phyloP scores from a whole-genome alignment of 2,113 vertebrate species.

The Drymodes brunneopygia region DNA sequence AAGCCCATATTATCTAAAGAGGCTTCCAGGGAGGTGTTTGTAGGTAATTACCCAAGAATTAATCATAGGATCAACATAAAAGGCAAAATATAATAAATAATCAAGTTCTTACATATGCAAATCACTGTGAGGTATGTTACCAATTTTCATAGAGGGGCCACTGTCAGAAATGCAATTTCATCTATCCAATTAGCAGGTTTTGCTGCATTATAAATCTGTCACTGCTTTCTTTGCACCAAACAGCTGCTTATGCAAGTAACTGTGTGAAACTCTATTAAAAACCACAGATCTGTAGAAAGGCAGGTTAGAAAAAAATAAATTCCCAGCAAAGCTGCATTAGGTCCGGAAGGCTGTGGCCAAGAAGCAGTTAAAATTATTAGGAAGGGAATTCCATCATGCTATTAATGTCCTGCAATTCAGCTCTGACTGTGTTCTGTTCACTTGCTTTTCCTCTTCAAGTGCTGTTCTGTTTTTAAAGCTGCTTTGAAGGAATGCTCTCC shows the following conservation, averaged over 20 bases:
- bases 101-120: conserved; percentile 23
- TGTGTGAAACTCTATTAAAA: conserved; percentile 69
- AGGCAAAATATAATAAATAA: conserved; percentile 27
- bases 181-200: conserved; percentile 71
- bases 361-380: conserved; percentile 58
- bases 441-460: conserved; percentile 64
- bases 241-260: conserved; percentile 65
- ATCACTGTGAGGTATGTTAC: conserved; percentile 63
- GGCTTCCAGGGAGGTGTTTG: conserved; percentile 43
- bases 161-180: conserved; percentile 70
- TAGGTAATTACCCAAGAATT: conserved; percentile 55
- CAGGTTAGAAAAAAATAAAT: not conserved
- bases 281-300: conserved; percentile 37
- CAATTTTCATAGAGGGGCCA: conserved; percentile 57
- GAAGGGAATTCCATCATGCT: conserved; percentile 33
- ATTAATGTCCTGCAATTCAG: conserved; percentile 66
- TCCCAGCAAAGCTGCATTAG: not conserved
- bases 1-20: conserved; percentile 42
- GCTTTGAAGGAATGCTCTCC: conserved; percentile 82
- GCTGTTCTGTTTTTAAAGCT: conserved; percentile 71
- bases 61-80: conserved; percentile 56
- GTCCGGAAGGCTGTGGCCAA: not conserved
- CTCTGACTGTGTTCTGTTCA: conserved; percentile 57
- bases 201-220: conserved; percentile 71
- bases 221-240: conserved; percentile 58